These are phyloP conservation scores for Cavia porcellus DNA, from an alignment of 2,113 vertebrate species.

Conservation along the genomic window DNA sequence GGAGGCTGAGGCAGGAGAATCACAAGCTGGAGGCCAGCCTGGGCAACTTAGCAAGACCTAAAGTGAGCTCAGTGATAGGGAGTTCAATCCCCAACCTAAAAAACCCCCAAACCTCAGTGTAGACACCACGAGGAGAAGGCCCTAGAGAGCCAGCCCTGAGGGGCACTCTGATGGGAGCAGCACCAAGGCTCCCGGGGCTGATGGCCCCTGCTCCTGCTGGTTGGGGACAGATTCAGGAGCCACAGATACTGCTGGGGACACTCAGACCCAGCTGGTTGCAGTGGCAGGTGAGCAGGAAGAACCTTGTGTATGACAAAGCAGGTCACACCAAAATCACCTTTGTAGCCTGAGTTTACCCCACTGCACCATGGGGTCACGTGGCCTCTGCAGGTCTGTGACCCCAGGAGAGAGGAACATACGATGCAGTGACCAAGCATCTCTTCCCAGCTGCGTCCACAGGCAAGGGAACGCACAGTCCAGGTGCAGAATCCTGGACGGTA, in stretches of 20 bases:
- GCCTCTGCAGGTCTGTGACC: neutral
- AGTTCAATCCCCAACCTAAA: neutral
- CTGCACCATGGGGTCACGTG: too few relatives aligned
- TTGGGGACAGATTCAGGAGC: neutral
- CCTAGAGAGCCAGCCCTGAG: neutral
- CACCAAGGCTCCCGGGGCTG: too few relatives aligned
- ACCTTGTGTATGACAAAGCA: neutral
- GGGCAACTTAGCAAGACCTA: neutral
- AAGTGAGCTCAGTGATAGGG: neutral
- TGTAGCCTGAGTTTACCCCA: neutral
- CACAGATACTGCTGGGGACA: neutral
- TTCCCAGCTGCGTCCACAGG: neutral
- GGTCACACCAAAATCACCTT: neutral
- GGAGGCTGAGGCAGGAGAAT: neutral
- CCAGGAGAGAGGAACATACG: neutral
- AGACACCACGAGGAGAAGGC: neutral
- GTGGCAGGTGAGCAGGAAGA: fast-evolving
- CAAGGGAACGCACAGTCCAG: fast-evolving
- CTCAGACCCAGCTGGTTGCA: neutral
- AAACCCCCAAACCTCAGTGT: neutral
- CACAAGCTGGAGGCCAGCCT: neutral
- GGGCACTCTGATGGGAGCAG: too few relatives aligned
- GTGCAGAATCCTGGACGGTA: too few relatives aligned
- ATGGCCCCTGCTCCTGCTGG: neutral
- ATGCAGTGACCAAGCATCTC: neutral